phyloP scores from a whole-genome alignment of 2,888 invertebrate genomes.

The Electrophaes corylata region DNA sequence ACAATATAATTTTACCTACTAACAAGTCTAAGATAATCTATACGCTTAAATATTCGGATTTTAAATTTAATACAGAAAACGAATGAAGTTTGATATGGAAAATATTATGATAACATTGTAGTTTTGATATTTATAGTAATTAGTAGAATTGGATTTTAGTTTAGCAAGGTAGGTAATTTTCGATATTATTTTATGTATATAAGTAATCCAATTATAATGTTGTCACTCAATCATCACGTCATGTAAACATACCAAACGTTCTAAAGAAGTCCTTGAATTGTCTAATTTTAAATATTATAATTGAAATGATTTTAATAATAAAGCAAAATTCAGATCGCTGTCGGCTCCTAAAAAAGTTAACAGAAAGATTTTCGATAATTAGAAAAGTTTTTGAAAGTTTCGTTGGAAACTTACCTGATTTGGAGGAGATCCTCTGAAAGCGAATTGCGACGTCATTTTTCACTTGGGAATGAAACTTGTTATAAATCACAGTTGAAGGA shows the following conservation, averaged over 20 bases:
- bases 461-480: slow-evolving; percentile 55
- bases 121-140: not conserved
- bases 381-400: slow-evolving; percentile 11
- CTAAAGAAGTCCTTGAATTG: slow-evolving; percentile 3
- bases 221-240: not conserved
- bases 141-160: not conserved
- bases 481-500: slow-evolving; percentile 27
- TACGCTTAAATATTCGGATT: slow-evolving; percentile 2
- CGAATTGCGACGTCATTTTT: slow-evolving; percentile 82
- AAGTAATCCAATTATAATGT: not conserved
- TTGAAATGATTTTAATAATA: slow-evolving; percentile 11
- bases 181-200: too few relatives aligned
- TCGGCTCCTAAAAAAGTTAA: slow-evolving; percentile 44
- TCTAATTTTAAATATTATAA: slow-evolving; percentile 3
- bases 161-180: not conserved
- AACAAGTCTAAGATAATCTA: not conserved
- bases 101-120: slow-evolving; percentile 21
- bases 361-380: slow-evolving; percentile 25
- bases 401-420: slow-evolving; percentile 70
- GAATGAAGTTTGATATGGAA: slow-evolving; percentile 18
- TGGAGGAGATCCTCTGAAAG: slow-evolving; percentile 81
- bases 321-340: slow-evolving; percentile 46
- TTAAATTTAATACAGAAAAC: slow-evolving; percentile 7
- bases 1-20: slow-evolving; percentile 4
- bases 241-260: slow-evolving; percentile 34